Base-by-base conservation (phyloP, 2,888 invertebrate genomes). In the Leptura quadrifasciata region DNA sequence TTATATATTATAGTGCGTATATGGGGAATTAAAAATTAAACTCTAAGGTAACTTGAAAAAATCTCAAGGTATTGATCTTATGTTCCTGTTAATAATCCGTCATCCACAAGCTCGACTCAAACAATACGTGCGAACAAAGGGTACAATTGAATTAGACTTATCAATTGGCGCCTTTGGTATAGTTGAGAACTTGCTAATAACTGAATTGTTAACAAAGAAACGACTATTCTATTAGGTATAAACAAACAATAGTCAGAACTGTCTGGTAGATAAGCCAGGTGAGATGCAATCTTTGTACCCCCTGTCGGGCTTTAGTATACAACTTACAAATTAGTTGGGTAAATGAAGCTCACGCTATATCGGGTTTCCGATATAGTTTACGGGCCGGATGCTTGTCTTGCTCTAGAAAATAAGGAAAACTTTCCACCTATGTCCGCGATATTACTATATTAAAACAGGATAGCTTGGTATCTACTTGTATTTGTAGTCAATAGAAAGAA, bases 141-240 rank as follows among this genome's bases (percentile, higher is more conserved):
- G 15, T 4, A 18, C 64, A 47, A 64, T 64, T 64, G 64, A 64
- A 64, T 47, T 47, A 47, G 18, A 39, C 54, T 54, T 67, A 65
- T 52, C 52, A 52, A 65, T 15, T 47, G 21, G 67, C 27, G 15
- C 31, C n/a, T 54, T 54, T 47, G 27, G 31, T 57, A 5, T 31
- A 57, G 55, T 57, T 55, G 57, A 31, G 35, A 69, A 69, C 69
- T 35, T 31, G 55, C 8, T 69, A 70, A 70, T 60, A 58, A 60
- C 58, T 47, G 58, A 70, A 79, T 75, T 75, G 76, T 76, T 79
- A 79, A 74, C 76, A 79, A 76, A 76, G 76, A 78, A 78, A 76
- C 21, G 15, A 31, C 76, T 72, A 76, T 76, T 76, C 78, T 76
- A 76, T 78, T 78, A 76, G 74, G 79, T 75, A 60, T 76, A 76